Percentiles rank a stretch among this genome's conserved stretches.
Evolutionary conservation across 2,113 vertebrate genomes (phyloP).

Genomic region (Apeltes quadracus): DNA sequence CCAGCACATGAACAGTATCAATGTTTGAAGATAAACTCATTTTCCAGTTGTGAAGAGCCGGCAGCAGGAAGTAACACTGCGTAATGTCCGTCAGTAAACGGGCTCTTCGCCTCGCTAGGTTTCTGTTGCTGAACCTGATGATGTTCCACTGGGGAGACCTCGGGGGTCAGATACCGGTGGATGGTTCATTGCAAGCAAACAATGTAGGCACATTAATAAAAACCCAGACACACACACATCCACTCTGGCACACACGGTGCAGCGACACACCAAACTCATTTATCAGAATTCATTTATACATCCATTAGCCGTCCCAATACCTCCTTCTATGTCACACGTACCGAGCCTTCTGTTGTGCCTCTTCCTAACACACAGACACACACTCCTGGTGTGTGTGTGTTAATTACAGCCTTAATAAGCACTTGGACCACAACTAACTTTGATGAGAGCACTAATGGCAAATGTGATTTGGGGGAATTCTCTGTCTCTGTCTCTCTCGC

Average conservation of each 20-base stretch:
- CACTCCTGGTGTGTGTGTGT: slow-evolving; percentile 31
- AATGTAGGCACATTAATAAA: slow-evolving; percentile 46
- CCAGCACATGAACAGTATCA: slow-evolving; percentile 24
- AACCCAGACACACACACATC: slow-evolving; percentile 24
- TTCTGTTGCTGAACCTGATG: slow-evolving; percentile 12
- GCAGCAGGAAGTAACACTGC: slow-evolving; percentile 38
- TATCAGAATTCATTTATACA: slow-evolving; percentile 64
- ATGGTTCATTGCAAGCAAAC: slow-evolving; percentile 47
- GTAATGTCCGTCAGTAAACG: slow-evolving; percentile 54
- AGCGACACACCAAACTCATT: slow-evolving; percentile 48
- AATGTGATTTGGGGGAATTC: slow-evolving; percentile 61
- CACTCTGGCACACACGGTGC: neutral
- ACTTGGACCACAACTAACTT: slow-evolving; percentile 54
- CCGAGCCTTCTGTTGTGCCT: slow-evolving; percentile 34
- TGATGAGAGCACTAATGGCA: slow-evolving; percentile 73
- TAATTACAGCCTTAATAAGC: slow-evolving; percentile 67
- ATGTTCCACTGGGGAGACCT: slow-evolving; percentile 36
- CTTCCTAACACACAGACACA: slow-evolving; percentile 2
- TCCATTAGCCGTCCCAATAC: slow-evolving; percentile 50
- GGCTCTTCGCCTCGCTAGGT: slow-evolving; percentile 24
- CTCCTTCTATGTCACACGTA: slow-evolving; percentile 43
- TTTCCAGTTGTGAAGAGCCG: slow-evolving; percentile 43
- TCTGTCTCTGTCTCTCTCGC: neutral
- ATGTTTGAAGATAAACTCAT: slow-evolving; percentile 37
- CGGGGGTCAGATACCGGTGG: slow-evolving; percentile 12